Percentiles rank a stretch among this genome's conserved stretches.
These are phyloP conservation scores for Corythaeola cristata DNA, from an alignment of 2,113 vertebrate species.

Conservation along the genomic window DNA sequence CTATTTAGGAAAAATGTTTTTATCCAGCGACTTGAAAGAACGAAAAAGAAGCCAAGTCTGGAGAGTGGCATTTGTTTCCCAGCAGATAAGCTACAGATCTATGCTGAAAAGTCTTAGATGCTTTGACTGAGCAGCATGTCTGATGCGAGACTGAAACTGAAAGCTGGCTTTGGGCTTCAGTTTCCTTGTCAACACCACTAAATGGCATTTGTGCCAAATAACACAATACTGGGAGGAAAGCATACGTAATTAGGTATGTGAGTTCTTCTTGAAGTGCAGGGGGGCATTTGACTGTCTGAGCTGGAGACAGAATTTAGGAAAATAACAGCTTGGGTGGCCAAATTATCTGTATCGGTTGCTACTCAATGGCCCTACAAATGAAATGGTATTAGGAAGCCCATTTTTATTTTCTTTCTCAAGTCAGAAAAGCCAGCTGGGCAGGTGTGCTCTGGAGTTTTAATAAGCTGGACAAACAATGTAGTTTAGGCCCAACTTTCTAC, in stretches of 20 bases:
- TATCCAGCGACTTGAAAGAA: not conserved
- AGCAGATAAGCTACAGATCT: not conserved
- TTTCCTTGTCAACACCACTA: slow-evolving; percentile 4
- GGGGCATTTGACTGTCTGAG: not conserved
- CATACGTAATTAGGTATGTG: not conserved
- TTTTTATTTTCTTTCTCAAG: not conserved
- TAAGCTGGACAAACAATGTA: not conserved
- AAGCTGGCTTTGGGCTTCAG: not conserved
- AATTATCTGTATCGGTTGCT: not conserved
- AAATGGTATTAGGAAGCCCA: not conserved
- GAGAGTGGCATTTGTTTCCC: not conserved
- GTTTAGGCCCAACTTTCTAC: not conserved
- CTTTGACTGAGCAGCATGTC: not conserved
- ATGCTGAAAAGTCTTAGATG: not conserved
- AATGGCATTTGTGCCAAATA: not conserved
- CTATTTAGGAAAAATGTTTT: not conserved
- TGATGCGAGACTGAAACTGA: slow-evolving; percentile 33
- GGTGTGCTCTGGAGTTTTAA: not conserved
- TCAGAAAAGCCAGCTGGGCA: not conserved
- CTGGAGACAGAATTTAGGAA: not conserved
- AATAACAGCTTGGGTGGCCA: not conserved
- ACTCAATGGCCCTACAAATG: not conserved
- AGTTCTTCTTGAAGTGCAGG: not conserved
- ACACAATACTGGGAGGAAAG: not conserved
- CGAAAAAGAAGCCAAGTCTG: not conserved